Evolutionary conservation across 2,888 invertebrate species (phyloP).

Genomic region (Pomacea canaliculata): DNA sequence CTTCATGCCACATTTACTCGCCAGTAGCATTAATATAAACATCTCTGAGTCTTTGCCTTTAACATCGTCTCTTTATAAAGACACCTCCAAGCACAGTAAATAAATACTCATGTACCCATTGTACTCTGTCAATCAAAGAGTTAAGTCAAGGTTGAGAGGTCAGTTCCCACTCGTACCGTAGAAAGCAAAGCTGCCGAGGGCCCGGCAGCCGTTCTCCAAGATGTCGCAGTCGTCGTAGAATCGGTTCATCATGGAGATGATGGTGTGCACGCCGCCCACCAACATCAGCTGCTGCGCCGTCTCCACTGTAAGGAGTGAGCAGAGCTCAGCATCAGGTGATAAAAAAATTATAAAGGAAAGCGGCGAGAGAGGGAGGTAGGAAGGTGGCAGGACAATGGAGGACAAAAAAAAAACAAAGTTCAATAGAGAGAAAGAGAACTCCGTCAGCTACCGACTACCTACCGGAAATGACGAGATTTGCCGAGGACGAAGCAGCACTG

Average conservation of each 20-base stretch:
- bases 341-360: not conserved
- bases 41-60: no score
- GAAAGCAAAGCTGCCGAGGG: slow-evolving; percentile 54
- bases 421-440: no score
- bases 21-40: no score
- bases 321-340: not conserved
- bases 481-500: slow-evolving; percentile 55
- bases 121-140: no score
- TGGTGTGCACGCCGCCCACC: slow-evolving; percentile 56
- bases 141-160: no score
- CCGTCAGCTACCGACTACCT: not conserved
- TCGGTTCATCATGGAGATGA: slow-evolving; percentile 48
- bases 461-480: slow-evolving; percentile 48
- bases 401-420: no score
- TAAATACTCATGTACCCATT: no score
- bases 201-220: slow-evolving; percentile 52
- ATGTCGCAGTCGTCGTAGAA: slow-evolving; percentile 46
- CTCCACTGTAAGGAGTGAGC: slow-evolving; percentile 34
- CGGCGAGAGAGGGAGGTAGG: not conserved
- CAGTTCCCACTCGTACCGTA: slow-evolving; percentile 41
- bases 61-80: no score
- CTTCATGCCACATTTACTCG: no score
- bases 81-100: no score
- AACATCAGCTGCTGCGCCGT: slow-evolving; percentile 53
- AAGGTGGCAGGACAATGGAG: no score